A percentile compares a stretch with the other conserved stretches of the same genome.
phyloP scores from a whole-genome alignment of 2,888 invertebrate genomes.

The Tricholauxania praeusta region DNA sequence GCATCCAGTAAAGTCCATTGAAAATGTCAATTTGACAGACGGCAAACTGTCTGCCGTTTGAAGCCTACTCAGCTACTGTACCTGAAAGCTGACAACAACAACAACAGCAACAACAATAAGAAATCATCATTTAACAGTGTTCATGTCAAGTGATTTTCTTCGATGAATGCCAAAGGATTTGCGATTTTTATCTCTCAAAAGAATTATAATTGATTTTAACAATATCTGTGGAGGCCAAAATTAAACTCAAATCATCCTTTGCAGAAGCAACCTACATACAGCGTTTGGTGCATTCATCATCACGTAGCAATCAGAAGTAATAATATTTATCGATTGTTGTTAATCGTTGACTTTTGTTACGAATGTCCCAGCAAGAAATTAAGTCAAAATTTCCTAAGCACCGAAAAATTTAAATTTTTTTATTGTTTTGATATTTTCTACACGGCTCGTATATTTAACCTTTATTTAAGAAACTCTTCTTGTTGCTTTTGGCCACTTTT shows the following conservation, averaged over 20 bases:
- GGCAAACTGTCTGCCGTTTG: slow-evolving; percentile 49
- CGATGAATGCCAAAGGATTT: slow-evolving; percentile 20
- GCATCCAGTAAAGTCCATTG: slow-evolving; percentile 13
- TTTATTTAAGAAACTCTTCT: no score
- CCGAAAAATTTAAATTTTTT: no score
- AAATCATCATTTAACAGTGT: neutral
- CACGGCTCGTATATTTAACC: no score
- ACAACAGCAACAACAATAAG: neutral
- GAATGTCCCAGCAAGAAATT: no score
- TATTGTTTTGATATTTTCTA: no score
- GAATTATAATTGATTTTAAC: slow-evolving; percentile 28
- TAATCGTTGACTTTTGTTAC: slow-evolving; percentile 11
- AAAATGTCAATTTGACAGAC: slow-evolving; percentile 51
- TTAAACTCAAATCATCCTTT: neutral
- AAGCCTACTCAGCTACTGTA: slow-evolving; percentile 43
- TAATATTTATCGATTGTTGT: slow-evolving; percentile 21
- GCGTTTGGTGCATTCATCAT: neutral
- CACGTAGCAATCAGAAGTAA: neutral
- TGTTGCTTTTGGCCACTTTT: no score
- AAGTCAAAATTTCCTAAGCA: no score
- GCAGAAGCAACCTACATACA: neutral
- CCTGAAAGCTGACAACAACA: neutral
- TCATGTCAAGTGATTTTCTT: slow-evolving; percentile 17
- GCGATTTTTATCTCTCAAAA: slow-evolving; percentile 28
- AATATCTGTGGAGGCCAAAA: neutral